Base-by-base conservation (phyloP, 2,797 vertebrate species). In the Enteromius paludinosus region DNA sequence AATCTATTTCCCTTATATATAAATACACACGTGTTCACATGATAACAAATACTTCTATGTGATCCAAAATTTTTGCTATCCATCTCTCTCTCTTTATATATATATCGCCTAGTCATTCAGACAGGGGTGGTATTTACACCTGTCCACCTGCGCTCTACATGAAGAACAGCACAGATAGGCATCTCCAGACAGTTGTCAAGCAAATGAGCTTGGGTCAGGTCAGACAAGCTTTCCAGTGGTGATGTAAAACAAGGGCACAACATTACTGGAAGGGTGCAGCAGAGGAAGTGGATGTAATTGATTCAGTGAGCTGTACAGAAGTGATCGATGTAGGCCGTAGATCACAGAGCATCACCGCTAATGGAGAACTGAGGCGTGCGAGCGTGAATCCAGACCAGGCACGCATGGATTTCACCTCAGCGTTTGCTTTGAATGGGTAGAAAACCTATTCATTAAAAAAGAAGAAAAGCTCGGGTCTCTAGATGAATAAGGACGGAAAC, bases 271-370 rank as follows among this genome's bases (percentile, higher is more conserved):
- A 49, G n/a, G 45, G 28, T 65, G 41, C 43, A 59, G 59, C 35
- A 38, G 33, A 74, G 78, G 41, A 61, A 64, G 66, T 30, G 20
- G n/a, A 72, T 49, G 0, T 49, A 38, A 70, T 70, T 33, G 61
- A 54, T 69, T 61, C 20, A 52, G 54, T 43, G 38, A 56, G 23
- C 61, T 64, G 43, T 43, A 35, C 33, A 45, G 56, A 68, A 54
- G 71, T 61, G 38, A 61, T 47, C 54, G 10, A 47, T 79, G 68
- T 74, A 18, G 25, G 77, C 70, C 76, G n/a, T 66, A 38, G 64
- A 62, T 56, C 52, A 56, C 49, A 33, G 75, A 49, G 75, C 45
- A 9, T 62, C 20, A 23, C 20, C 15, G 65, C 61, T 56, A 30
- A 30, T 62, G 49, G 11, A 69, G 49, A 73, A 11, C 70, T 43